Base-by-base conservation (phyloP, 30 jellyfish, hydroid and myxozoan genomes). In the Cassiopea xamachana region DNA sequence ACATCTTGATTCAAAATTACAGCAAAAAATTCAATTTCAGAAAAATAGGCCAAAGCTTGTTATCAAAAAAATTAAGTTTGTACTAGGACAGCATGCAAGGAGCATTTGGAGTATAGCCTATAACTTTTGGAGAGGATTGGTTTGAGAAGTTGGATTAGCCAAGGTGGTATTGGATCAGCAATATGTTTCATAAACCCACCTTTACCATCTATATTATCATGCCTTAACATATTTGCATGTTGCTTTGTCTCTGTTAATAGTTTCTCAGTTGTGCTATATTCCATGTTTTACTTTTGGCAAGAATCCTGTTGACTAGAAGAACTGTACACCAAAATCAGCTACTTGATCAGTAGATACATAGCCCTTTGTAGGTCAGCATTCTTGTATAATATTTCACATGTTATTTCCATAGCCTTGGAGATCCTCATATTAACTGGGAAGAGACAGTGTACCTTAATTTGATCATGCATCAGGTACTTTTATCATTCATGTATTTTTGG, bases 371-470 rank as follows among this genome's bases (percentile, higher is more conserved):
- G 13, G 14, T 6, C 69, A 64, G 39, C 74, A 64, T 9, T 17
- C 39, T 64, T 5, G 27, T 0, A 4, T 64, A 4, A 14, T 5
- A 7, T 9, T 64, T 13, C 43, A 9, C 15, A 9, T 64, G 19
- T 64, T 64, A 5, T 4, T 64, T 7, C 58, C 77, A 7, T 51
- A 94, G 98, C 64, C 93, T 94, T 75, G 98, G 98, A 13, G 98
- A 94, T 72, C 98, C 98, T 39, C 98, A 94, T 78, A 80, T 94
- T 13, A 94, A 94, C 84, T 94, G 98, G 98, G 97, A 89, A 80
- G 98, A 94, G 72, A 89, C 97, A 15, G 97, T 94, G 15, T 94
- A 94, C 72, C 85, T 94, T 46, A 94, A 94, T 80, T 19, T 94
- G 89, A 94, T 94, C 17, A 85, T 94, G 96, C 98, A 94, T 79